Evolutionary conservation across 2,888 invertebrate species (phyloP), one percentile per base, ranked within the genome.

Genomic region (Reticulitermes lucifugus): DNA sequence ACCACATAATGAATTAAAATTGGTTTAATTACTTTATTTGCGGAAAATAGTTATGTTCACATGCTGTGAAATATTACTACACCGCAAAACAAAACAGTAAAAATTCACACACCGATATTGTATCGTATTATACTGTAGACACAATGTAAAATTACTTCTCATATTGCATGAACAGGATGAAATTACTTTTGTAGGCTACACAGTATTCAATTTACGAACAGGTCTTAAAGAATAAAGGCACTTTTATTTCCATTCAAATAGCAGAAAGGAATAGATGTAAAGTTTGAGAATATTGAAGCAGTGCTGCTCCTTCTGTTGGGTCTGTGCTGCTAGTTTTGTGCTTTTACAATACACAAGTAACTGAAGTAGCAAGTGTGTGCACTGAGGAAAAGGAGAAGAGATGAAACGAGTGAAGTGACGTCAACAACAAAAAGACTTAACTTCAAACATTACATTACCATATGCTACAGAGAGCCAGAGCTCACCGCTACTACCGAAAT

Each of bases 231-330:
- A 51, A 25, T 12, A 41, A 79, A 51, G 79, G 25, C 21, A 79
- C 60, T 80, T 80, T 80, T 80, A 80, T 80, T 60, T 80, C 35
- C 80, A 80, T 80, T 80, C 80, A 60, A 80, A 80, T 59, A 35
- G 35, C 12, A 25, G 22, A 21, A 35, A 55, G 79, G 80, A 59
- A 80, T 60, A 80, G 41, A 60, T 60, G 80, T 81, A 81, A 70
- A 81, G 12, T 81, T 70, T 43, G 65, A 81, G 18, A 25, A 65
- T 46, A 81, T 81, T 65, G 59, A 79, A 79, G 79, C 35, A 59
- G 10, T 59, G 59, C 59, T 59, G 29, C 43, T 59, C 59, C 51
- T 55, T 79, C 29, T 22, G 59, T 6, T 59, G 14, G 25, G 14
- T 73, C 73, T 41, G 12, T 35, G 71, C 18, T 35, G 14, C 10